These are phyloP conservation scores for Lamellibrachia satsuma DNA, from an alignment of 2,888 invertebrate species.

Conservation along the genomic window DNA sequence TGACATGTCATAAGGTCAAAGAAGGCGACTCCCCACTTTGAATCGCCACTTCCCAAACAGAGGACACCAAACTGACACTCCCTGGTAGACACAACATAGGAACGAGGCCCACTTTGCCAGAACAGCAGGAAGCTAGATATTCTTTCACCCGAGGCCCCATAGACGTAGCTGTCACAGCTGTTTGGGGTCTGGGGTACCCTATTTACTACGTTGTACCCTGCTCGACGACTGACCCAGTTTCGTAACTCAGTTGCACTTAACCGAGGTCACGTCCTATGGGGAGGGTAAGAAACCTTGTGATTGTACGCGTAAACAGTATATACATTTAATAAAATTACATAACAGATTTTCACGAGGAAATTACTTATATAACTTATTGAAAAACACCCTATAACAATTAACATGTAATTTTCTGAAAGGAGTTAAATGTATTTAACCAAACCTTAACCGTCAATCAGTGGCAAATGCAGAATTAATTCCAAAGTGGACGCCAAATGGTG, in stretches of 20 bases:
- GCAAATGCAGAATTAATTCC: neutral
- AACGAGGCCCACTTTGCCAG: no score
- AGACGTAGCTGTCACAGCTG: no score
- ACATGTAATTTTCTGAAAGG: neutral
- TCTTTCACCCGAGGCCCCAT: no score
- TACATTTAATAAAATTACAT: neutral
- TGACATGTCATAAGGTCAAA: no score
- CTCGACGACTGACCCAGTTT: neutral
- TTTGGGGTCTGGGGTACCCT: neutral
- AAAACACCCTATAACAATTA: neutral
- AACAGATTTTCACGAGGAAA: neutral
- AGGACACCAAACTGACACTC: no score
- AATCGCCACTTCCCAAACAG: no score
- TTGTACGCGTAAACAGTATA: neutral
- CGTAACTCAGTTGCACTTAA: neutral
- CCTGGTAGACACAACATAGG: no score
- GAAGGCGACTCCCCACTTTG: no score
- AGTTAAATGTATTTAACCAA: neutral
- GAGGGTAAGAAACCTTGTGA: neutral
- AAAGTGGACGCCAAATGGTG: neutral
- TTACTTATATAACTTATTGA: neutral
- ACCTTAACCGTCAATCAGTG: neutral
- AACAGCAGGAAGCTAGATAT: no score
- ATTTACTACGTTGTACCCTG: neutral
- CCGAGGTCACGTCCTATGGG: neutral